Evolutionary conservation across 2,888 invertebrate species (phyloP).

Genomic region (Heteropelma amictum): DNA sequence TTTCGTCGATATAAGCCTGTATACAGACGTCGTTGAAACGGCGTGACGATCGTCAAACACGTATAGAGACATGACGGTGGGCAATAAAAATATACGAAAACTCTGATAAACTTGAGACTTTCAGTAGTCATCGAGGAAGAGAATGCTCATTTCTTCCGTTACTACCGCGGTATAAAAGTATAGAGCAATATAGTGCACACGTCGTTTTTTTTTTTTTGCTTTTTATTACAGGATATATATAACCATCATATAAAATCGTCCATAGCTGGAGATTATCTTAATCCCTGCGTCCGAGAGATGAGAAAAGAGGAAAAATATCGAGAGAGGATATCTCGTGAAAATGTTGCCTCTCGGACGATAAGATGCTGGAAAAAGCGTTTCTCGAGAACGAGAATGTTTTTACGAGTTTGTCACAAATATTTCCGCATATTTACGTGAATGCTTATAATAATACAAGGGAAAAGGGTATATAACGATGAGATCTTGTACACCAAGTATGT

Average conservation of each 20-base stretch:
- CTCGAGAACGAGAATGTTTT: constrained; percentile 15
- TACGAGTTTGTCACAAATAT: constrained; percentile 41
- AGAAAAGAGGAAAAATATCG: constrained; percentile 14
- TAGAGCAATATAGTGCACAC: too few species aligned
- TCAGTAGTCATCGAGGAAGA: neutral
- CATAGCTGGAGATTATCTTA: constrained; percentile 12
- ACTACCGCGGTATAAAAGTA: too few species aligned
- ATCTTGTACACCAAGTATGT: neutral
- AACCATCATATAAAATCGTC: neutral
- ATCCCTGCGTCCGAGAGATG: constrained; percentile 11
- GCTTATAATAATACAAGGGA: constrained; percentile 5
- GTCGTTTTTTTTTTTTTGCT: too few species aligned
- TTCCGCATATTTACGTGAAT: constrained; percentile 32
- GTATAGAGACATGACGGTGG: neutral
- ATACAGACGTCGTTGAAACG: neutral
- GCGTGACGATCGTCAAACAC: too few species aligned
- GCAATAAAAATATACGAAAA: neutral
- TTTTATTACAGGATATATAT: constrained; percentile 27
- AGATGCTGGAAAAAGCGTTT: neutral
- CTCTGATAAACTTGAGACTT: neutral
- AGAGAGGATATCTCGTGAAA: constrained; percentile 13
- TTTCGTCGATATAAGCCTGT: too few species aligned
- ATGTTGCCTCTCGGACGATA: neutral
- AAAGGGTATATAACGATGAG: neutral
- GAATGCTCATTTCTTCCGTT: constrained; percentile 15